These are phyloP conservation scores for Tipula confusa DNA, from an alignment of 2,888 invertebrate species.

Conservation along the genomic window DNA sequence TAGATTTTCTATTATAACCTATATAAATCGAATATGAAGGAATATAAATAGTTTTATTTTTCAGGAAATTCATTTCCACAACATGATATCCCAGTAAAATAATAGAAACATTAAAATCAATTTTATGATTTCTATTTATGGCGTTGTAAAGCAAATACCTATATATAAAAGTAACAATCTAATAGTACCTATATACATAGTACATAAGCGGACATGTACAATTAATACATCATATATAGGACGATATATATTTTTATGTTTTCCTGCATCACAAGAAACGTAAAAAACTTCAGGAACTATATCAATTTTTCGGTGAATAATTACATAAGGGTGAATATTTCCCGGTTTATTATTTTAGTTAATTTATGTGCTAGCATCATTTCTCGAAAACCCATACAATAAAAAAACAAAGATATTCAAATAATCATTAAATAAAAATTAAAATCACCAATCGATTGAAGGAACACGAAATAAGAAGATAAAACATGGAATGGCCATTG, in stretches of 20 bases:
- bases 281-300: no score
- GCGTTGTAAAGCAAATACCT: background rate
- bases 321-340: no score
- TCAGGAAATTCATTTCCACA: conserved; percentile 20
- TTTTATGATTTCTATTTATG: conserved; percentile 20
- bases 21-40: background rate
- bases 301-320: no score
- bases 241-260: background rate
- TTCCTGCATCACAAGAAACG: background rate
- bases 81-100: background rate
- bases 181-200: background rate
- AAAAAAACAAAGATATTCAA: no score
- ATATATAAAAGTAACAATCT: background rate
- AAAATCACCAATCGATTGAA: no score
- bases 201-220: background rate
- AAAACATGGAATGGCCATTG: no score
- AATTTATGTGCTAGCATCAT: no score
- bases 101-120: conserved; percentile 12
- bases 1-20: background rate
- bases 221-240: background rate
- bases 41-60: background rate
- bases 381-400: no score
- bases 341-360: no score
- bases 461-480: no score
- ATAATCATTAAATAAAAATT: no score